Percentiles rank a stretch among this genome's conserved stretches.
phyloP scores from a whole-genome alignment of 2,113 vertebrate genomes.

The Noctilio leporinus region DNA sequence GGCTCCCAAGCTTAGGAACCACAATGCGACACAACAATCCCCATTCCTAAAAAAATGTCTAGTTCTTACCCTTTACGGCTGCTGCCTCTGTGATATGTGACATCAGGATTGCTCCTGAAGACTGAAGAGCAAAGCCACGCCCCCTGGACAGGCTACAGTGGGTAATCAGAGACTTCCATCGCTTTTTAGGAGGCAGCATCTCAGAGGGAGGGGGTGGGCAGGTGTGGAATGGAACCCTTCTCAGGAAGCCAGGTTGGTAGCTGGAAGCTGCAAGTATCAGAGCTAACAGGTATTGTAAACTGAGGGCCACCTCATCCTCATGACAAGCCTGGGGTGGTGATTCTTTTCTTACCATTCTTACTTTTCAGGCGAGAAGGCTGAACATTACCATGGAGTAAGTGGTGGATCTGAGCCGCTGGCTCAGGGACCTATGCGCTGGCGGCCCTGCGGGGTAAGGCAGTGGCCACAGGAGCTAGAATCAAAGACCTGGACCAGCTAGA shows the following conservation, averaged over 20 bases:
- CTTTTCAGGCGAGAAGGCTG: not conserved
- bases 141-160: not conserved
- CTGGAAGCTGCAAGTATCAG: not conserved
- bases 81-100: not conserved
- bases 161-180: not conserved
- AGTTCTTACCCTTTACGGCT: not conserved
- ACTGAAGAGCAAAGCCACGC: not conserved
- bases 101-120: not conserved
- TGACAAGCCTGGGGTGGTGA: not conserved
- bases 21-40: not conserved
- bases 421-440: not conserved
- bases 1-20: not conserved
- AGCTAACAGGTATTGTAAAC: not conserved
- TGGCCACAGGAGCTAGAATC: not conserved
- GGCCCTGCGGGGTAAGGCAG: not conserved
- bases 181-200: not conserved
- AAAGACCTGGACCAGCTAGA: not conserved
- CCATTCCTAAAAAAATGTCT: not conserved
- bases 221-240: not conserved
- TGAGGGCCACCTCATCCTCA: not conserved
- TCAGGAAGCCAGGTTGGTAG: not conserved
- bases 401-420: not conserved
- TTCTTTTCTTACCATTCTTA: not conserved
- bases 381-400: fast-evolving
- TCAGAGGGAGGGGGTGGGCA: fast-evolving